Evolutionary conservation across 2,797 vertebrate genomes (phyloP), one percentile per base, ranked within the genome.

Genomic region (Pteronotus mesoamericanus): DNA sequence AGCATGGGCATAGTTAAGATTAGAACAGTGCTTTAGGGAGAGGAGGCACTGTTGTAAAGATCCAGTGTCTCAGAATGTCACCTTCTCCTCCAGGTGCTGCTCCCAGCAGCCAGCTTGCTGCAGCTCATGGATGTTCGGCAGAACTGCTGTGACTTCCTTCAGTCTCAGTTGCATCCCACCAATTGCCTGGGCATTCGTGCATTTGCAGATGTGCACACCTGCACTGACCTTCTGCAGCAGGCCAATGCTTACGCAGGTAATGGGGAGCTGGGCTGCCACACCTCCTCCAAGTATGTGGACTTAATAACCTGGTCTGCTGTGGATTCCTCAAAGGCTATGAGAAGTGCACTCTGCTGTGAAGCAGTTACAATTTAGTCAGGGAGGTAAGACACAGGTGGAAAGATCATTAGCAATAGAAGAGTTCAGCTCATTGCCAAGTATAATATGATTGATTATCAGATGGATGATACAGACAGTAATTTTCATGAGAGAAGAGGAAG

Each of bases 181-280:
- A 99, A 99, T 98, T 99, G 99, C 98, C 98, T 99, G 94, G 99
- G 99, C 91, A 99, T 99, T 98, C 98, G 99, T 5, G 99, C 99
- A 0, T 99, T 99, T 3, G 99, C 99, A 0, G 99, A 99, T 6
- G 98, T 99, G 97, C 99, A 99, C 34, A 99, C 99, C 0, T 99
- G 99, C 96, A 99, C 98, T 0, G 99, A 99, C 86, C 99, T 99
- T 66, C 98, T 99, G 95, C 99, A 98, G 98, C 99, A 99, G 98
- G 99, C 99, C 46, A 99, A 99, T 1, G 99, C 99, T 44, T 99
- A 99, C 0, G 99, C 99, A 96, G 99, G 99, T 99, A 98, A 99
- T 44, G 51, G 0, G 68, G 61, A 74, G 37, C 21, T 0, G 18
- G 55, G 68, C 69, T 44, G 75, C 79, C 1, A 9, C 2, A 8